Conservation (phyloP, 2,888 invertebrate genomes). For the Mellilla xanthometata region DNA sequence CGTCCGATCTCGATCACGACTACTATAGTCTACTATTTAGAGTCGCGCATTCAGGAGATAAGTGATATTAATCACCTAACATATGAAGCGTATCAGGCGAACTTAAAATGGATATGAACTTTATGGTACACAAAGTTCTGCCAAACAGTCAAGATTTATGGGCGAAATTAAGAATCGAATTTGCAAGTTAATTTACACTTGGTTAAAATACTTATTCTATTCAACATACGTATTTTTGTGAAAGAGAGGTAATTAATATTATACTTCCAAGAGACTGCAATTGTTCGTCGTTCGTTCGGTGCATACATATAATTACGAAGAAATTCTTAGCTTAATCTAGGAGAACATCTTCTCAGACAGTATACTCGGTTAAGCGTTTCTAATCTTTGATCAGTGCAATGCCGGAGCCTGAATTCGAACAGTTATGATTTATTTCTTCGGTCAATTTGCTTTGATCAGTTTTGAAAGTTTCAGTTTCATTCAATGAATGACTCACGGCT, state of each 20-base stretch:
- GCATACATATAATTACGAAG: slow-evolving; percentile 42
- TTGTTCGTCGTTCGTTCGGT: slow-evolving; percentile 27
- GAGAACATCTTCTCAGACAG: slow-evolving; percentile 44
- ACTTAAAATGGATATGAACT: slow-evolving; percentile 18
- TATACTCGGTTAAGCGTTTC: slow-evolving; percentile 44
- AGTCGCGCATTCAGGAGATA: slow-evolving; percentile 14
- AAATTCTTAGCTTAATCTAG: slow-evolving; percentile 45
- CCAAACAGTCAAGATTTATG: neutral
- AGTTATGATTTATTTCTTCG: slow-evolving; percentile 44
- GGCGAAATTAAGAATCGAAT: neutral
- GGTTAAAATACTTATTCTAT: neutral
- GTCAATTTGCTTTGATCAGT: slow-evolving; percentile 46
- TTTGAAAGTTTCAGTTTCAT: slow-evolving; percentile 51
- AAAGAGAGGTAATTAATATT: slow-evolving; percentile 39
- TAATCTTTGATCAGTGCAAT: slow-evolving; percentile 46
- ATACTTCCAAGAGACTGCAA: slow-evolving; percentile 39
- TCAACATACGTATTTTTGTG: slow-evolving; percentile 16
- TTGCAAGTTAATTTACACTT: neutral
- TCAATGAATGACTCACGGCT: slow-evolving; percentile 32
- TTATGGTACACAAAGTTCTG: slow-evolving; percentile 1
- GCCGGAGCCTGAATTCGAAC: slow-evolving; percentile 32
- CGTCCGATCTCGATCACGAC: slow-evolving; percentile 18
- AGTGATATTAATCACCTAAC: slow-evolving; percentile 25
- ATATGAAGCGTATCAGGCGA: slow-evolving; percentile 22
- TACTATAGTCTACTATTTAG: slow-evolving; percentile 24